These are phyloP conservation scores for Nesidiocoris tenuis DNA, from an alignment of 2,888 invertebrate genomes.

Conservation along the genomic window DNA sequence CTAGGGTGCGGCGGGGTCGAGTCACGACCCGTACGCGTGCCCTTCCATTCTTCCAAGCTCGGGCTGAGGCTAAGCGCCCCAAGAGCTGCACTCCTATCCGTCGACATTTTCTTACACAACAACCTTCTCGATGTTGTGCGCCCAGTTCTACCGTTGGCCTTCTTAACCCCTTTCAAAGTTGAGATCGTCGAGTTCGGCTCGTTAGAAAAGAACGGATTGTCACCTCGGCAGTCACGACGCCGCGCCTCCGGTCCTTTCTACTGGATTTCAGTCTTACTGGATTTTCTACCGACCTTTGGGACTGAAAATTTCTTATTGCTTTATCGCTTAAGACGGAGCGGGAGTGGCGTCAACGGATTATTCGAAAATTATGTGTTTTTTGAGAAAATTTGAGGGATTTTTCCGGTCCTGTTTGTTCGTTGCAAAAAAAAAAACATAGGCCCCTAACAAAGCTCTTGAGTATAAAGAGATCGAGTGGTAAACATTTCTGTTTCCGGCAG, in stretches of 20 bases:
- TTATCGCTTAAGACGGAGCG: no score
- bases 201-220: neutral
- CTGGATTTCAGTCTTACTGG: neutral
- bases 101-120: neutral
- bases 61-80: neutral
- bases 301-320: no score
- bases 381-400: no score
- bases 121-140: neutral
- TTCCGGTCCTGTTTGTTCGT: no score
- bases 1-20: slow-evolving; percentile 30
- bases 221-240: neutral
- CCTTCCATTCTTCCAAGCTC: slow-evolving; percentile 5
- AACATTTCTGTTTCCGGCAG: no score
- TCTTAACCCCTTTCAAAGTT: neutral
- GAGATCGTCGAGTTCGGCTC: no score
- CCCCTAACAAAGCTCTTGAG: no score
- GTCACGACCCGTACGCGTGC: slow-evolving; percentile 42
- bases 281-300: no score
- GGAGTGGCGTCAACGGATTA: no score
- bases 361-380: no score
- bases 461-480: no score
- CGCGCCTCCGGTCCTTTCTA: neutral
- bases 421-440: no score
- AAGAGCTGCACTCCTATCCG: neutral
- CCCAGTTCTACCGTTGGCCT: neutral